Evolutionary conservation across 2,888 invertebrate genomes (phyloP), one percentile per base, ranked within the genome.

Genomic region (Malthinus seriepunctatus): DNA sequence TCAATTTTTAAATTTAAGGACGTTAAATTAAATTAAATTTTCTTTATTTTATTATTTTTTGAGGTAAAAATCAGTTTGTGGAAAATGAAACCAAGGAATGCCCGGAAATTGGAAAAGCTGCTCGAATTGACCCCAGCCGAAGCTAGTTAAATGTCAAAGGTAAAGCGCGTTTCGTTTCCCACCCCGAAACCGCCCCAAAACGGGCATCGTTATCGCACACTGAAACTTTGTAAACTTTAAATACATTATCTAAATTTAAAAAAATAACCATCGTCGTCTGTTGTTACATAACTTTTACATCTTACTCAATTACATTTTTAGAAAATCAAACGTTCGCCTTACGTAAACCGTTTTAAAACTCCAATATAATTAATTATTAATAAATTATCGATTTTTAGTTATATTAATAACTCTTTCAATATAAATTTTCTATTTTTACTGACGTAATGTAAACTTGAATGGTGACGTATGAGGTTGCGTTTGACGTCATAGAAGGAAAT

Each of bases 71-170:
- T 23, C 23, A 23, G 39, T 39, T 12, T 12, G 14, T 39, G 15
- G 15, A 39, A 39, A 15, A 15, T 15, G 39, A 32, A 14, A 11
- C 38, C 31, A 32, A 57, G 37, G 23, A 38, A 32, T 39, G 54
- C 62, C 57, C 58, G 58, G 59, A 62, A 59, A 62, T 62, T 52
- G 42, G 34, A 37, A 59, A 34, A 57, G 59, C 55, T 44, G 51
- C 54, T 46, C 42, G 32, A 42, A 51, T 50, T 51, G 48, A 50
- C 58, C 63, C 59, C 14, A 54, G 63, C 50, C 48, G 51, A 52
- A 63, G 62, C 63, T 63, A 46, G 63, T 44, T 60, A 66, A 66
- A 66, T 66, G 66, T 66, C 66, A 66, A 66, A 64, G 66, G 66
- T 66, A 55, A 66, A 51, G 15, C 34, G 60, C 32, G 54, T 9